Conservation (phyloP, 1,140 invertebrate species). For the Drosophila murphyi region DNA sequence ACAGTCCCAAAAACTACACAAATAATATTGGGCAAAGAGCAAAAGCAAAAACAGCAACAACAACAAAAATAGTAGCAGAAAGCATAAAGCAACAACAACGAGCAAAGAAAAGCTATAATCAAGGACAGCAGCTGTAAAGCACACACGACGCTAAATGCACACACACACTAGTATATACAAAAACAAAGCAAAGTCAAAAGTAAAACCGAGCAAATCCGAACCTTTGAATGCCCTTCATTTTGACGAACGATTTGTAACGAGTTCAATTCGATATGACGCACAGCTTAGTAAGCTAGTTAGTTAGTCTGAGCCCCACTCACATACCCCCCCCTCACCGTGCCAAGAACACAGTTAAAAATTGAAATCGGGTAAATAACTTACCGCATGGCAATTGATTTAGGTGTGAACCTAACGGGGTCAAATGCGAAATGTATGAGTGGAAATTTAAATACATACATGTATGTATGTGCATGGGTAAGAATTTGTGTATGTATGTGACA, state of each 20-base stretch:
- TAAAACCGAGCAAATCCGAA: slow-evolving; percentile 42
- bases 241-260: slow-evolving; percentile 4
- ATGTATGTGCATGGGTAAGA: background rate
- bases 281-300: background rate
- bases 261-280: slow-evolving; percentile 48
- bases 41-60: slow-evolving; percentile 23
- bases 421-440: slow-evolving; percentile 2
- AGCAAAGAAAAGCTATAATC: slow-evolving; percentile 76
- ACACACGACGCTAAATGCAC: slow-evolving; percentile 50
- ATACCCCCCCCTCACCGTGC: too few species aligned
- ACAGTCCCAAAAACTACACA: slow-evolving; percentile 24
- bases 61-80: slow-evolving; percentile 28
- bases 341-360: slow-evolving; percentile 24
- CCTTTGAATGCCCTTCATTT: slow-evolving; percentile 61
- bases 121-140: slow-evolving; percentile 67
- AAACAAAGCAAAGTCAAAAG: slow-evolving; percentile 7
- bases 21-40: slow-evolving; percentile 33
- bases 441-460: background rate
- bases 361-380: slow-evolving; percentile 30
- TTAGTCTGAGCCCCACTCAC: background rate
- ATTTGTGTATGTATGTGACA: slow-evolving; percentile 11
- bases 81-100: slow-evolving; percentile 38
- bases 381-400: slow-evolving; percentile 47
- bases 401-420: slow-evolving; percentile 52
- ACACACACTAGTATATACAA: slow-evolving; percentile 14